Base-by-base conservation (phyloP, 2,888 invertebrate genomes). In the Gnatocerus cornutus region DNA sequence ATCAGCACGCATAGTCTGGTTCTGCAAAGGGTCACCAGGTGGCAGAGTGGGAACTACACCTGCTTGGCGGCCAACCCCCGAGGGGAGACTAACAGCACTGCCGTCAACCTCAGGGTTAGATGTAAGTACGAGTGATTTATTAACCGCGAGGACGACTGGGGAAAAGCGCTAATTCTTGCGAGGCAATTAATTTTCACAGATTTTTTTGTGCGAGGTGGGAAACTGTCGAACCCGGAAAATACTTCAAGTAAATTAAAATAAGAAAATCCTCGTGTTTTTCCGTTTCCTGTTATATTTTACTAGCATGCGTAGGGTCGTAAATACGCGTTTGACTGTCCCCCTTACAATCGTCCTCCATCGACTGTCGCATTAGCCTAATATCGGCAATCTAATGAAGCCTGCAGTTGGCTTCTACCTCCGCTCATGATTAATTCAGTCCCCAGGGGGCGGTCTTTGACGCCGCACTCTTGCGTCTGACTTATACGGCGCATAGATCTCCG, bases 1-100 rank as follows among this genome's bases (percentile, higher is more conserved):
- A 92, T 96, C 82, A 95, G 95, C 85, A 94, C 95, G 72, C 93
- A 95, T 84, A 95, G 95, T 66, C 87, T 96, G 77, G 95, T 96
- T 62, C 89, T 96, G 63, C 96, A 96, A 86, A 91, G 91, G 77
- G 93, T 96, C 78, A 92, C 91, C 30, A 89, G 94, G 64, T 91
- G 92, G 80, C 93, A 95, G 79, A 92, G 93, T 71, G 96, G 96
- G 3, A 91, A 91, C 78, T 96, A 95, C 86, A 92, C 93, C 69
- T 96, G 96, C 82, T 87, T 92, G 66, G 95, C 95, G 14, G 91
- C 91, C 75, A 96, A 96, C 85, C 90, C 92, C 64, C 89, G 92
- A 58, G 95, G 95, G 9, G 94, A 94, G 84, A 93, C 93, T 3
- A 89, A 91, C 72, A 94, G 94, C 80, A 89, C 92, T 67, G 87